These are phyloP conservation scores for Spialia ferax DNA, from an alignment of 2,888 invertebrate genomes.

Conservation along the genomic window DNA sequence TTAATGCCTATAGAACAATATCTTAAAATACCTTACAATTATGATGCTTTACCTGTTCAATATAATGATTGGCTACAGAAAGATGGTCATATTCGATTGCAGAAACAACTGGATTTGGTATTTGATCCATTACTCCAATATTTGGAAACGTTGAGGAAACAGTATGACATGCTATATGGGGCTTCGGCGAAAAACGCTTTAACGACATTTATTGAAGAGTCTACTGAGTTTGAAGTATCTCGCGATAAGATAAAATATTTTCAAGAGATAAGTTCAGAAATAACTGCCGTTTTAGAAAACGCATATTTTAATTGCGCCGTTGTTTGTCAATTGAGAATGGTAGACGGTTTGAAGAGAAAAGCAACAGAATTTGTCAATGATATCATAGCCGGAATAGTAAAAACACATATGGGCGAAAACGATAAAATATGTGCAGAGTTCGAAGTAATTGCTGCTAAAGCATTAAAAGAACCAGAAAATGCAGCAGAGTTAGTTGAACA, in stretches of 20 bases:
- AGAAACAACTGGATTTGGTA: slow-evolving; percentile 79
- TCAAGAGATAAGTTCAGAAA: slow-evolving; percentile 85
- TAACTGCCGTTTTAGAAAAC: slow-evolving; percentile 88
- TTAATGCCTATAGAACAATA: slow-evolving; percentile 85
- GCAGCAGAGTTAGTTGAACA: slow-evolving; percentile 94
- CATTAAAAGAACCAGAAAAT: slow-evolving; percentile 90
- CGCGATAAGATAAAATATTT: slow-evolving; percentile 88
- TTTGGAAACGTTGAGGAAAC: slow-evolving; percentile 77
- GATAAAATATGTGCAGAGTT: slow-evolving; percentile 90
- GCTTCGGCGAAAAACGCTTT: slow-evolving; percentile 76
- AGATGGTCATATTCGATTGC: slow-evolving; percentile 82
- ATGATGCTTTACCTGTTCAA: slow-evolving; percentile 84
- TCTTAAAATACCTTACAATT: slow-evolving; percentile 70
- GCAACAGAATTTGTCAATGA: slow-evolving; percentile 86
- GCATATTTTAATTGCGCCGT: slow-evolving; percentile 90
- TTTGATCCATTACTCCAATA: slow-evolving; percentile 87
- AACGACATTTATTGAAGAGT: slow-evolving; percentile 76
- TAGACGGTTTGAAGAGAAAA: slow-evolving; percentile 86
- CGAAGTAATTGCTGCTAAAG: slow-evolving; percentile 89
- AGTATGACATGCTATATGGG: slow-evolving; percentile 87
- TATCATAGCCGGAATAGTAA: slow-evolving; percentile 88
- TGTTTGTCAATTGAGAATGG: slow-evolving; percentile 88
- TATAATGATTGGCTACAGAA: slow-evolving; percentile 86
- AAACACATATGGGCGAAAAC: slow-evolving; percentile 89
- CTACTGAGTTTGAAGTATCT: slow-evolving; percentile 86